A percentile compares a stretch with the other conserved stretches of the same genome.
Conservation (phyloP, 1,140 invertebrate species). For the Drosophila kurseongensis region DNA sequence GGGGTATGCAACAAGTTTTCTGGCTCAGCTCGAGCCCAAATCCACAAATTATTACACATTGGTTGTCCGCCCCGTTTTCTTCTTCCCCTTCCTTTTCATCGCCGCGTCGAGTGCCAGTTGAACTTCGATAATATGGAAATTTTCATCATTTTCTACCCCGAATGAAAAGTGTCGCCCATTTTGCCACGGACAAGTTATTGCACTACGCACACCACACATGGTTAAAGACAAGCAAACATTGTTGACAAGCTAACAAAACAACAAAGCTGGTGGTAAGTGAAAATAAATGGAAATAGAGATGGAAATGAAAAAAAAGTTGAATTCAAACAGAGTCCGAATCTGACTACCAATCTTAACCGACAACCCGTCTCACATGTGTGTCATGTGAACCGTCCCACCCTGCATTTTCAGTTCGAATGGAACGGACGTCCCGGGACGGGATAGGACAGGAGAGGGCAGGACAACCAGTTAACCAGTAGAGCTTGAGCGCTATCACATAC, state of each 20-base stretch:
- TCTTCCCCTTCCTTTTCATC: neutral
- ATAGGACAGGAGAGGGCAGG: slow-evolving; percentile 2
- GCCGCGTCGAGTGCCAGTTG: neutral
- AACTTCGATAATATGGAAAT: slow-evolving; percentile 81
- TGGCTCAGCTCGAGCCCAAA: slow-evolving; percentile 40
- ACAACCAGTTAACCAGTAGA: slow-evolving; percentile 35
- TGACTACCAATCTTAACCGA: slow-evolving; percentile 18
- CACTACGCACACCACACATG: slow-evolving; percentile 16
- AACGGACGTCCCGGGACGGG: neutral
- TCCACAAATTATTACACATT: slow-evolving; percentile 76
- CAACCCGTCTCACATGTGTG: slow-evolving; percentile 39
- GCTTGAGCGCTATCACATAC: slow-evolving; percentile 77
- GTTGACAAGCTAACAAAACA: slow-evolving; percentile 66
- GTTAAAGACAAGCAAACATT: slow-evolving; percentile 44
- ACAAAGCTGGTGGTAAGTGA: slow-evolving; percentile 44
- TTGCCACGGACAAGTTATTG: slow-evolving; percentile 55
- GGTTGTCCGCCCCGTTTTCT: slow-evolving; percentile 8
- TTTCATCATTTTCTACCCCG: slow-evolving; percentile 71
- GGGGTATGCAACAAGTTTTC: slow-evolving; percentile 67
- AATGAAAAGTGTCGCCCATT: slow-evolving; percentile 44
- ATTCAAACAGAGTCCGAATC: slow-evolving; percentile 9
- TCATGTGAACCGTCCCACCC: slow-evolving; percentile 50
- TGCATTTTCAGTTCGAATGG: slow-evolving; percentile 12
- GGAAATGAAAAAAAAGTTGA: slow-evolving; percentile 6
- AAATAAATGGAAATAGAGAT: slow-evolving; percentile 66